Evolutionary conservation across 2,888 invertebrate genomes (phyloP), one percentile per base, ranked within the genome.

Genomic region (Lycophotia porphyrea): DNA sequence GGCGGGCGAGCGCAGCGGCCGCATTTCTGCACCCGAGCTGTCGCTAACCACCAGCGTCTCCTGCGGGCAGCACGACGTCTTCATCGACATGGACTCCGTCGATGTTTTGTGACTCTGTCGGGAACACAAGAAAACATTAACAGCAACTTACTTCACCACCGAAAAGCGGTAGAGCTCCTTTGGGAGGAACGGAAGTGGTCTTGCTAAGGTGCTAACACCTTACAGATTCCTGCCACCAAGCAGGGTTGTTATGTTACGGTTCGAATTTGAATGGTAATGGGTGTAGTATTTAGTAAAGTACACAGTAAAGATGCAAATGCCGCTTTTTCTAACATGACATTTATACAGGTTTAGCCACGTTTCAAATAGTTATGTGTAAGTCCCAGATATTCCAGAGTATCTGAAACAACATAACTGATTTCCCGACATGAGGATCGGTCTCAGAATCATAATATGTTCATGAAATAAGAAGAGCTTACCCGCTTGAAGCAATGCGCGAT

Each of bases 11-110:
- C 93, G 93, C 80, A 95, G 92, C 42, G 95, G 94, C 13, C 92
- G 91, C 89, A 94, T 83, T 90, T 96, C 95, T 0, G 93, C 93
- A 71, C 93, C 94, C 15, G 94, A 93, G 86, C 94, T 93, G 89
- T 94, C 94, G 88, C 94, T 95, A 83, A 94, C 90, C 60, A 95
- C 82, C 74, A 94, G 83, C 74, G 95, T 94, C 85, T 96, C 96
- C 80, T 94, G 95, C 82, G 93, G 93, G 84, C 96, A 96, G 89
- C 95, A 95, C 74, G 96, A 95, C 61, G 94, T 94, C 92, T 95
- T 96, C 92, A 95, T 92, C 69, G 95, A 95, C 91, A 95, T 92
- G 63, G 96, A 96, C 74, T 96, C 96, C 31, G 93, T 93, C 21
- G 96, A 95, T 24, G 93, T 93, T 87, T 95, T 95, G 92, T 95